These are phyloP conservation scores for Hypotaenidia okinawae DNA, from an alignment of 2,797 vertebrate species.

Conservation along the genomic window DNA sequence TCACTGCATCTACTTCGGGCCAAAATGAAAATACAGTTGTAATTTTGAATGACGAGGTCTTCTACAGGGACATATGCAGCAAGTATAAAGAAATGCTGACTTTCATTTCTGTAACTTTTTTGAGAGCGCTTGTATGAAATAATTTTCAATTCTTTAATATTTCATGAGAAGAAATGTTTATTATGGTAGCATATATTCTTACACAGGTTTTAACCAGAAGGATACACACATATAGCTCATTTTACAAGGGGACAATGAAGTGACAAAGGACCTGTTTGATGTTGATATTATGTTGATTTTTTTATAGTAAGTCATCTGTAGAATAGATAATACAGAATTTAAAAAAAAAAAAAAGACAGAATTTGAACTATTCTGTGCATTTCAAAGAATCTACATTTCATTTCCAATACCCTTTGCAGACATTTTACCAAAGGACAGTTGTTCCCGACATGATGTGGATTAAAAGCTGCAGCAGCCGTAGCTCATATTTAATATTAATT, in stretches of 20 bases:
- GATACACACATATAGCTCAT: background rate
- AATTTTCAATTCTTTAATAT: background rate
- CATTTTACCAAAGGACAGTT: background rate
- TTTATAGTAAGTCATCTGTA: background rate
- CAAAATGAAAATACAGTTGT: background rate
- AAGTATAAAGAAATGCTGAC: background rate
- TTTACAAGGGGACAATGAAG: background rate
- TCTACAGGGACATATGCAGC: background rate
- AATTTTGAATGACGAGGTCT: background rate
- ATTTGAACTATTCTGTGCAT: background rate
- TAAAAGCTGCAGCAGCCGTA: background rate
- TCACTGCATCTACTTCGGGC: rapidly evolving
- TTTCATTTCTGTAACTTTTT: background rate
- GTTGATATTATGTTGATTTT: background rate
- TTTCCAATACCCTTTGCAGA: background rate
- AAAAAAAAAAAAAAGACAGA: too few species aligned
- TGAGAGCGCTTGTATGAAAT: background rate
- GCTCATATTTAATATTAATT: background rate
- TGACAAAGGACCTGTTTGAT: background rate
- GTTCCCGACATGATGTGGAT: background rate
- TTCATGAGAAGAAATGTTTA: background rate
- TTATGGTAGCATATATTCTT: background rate
- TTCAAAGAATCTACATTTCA: background rate
- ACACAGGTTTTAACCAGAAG: background rate
- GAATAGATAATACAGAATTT: background rate